Evolutionary conservation across 1,140 invertebrate species (phyloP).

Genomic region (Papilio polyxenes): DNA sequence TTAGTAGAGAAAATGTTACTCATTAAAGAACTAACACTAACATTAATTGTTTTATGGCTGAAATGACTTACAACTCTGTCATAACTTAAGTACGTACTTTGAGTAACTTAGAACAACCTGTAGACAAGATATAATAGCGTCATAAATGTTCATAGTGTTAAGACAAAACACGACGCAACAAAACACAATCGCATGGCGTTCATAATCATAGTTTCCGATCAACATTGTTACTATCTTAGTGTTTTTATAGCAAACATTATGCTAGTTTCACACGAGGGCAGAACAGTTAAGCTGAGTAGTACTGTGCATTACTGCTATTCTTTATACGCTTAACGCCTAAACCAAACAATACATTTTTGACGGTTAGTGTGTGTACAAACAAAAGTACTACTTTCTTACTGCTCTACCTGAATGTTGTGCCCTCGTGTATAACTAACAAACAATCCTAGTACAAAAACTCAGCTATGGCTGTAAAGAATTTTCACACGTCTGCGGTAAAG

Average conservation of each 20-base stretch:
- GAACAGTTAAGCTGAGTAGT: background rate
- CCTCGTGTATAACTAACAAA: background rate
- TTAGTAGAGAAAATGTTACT: background rate
- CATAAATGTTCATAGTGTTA: constrained; percentile 5
- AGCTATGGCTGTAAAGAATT: background rate
- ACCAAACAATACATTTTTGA: no score
- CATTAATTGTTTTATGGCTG: no score
- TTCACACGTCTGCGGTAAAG: background rate
- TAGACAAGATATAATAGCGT: constrained; percentile 28
- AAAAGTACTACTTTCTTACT: background rate
- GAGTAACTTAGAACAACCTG: background rate
- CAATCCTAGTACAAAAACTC: background rate
- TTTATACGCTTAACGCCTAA: background rate
- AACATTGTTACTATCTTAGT: constrained; percentile 18
- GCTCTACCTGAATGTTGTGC: background rate
- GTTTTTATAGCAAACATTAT: background rate
- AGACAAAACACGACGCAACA: constrained; percentile 34
- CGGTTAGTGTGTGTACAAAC: background rate
- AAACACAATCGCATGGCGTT: constrained; percentile 30
- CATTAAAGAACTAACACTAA: background rate
- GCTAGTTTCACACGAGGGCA: background rate
- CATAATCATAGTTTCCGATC: constrained; percentile 35
- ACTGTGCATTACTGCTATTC: background rate
- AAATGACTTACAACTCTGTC: background rate
- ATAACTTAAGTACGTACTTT: background rate